Evolutionary conservation across 2,797 vertebrate species (phyloP).

Genomic region (Acanthornis magna): DNA sequence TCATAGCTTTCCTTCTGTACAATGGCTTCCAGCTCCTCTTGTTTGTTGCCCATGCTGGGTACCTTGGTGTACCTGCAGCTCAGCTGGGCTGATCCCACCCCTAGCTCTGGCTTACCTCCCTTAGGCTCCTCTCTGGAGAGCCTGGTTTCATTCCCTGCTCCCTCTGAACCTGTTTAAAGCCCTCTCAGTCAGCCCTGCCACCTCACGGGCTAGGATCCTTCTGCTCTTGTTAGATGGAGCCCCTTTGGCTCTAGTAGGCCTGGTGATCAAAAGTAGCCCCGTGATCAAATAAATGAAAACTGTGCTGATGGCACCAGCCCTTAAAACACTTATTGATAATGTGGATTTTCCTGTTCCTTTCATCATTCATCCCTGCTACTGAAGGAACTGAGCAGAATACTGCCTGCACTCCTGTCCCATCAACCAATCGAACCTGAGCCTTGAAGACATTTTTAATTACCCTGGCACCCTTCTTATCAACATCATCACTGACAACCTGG

Average conservation of each 20-base stretch:
- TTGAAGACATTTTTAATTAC: neutral
- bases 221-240: neutral
- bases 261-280: neutral
- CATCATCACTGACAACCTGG: neutral
- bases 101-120: neutral
- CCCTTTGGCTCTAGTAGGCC: neutral
- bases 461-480: neutral
- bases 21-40: neutral
- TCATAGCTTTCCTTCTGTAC: neutral
- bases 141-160: neutral
- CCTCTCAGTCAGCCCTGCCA: neutral
- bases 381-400: neutral
- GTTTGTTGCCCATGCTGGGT: no score
- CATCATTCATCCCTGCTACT: neutral
- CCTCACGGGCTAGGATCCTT: neutral
- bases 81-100: neutral
- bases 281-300: neutral
- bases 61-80: no score
- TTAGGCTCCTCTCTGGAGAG: neutral
- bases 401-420: neutral
- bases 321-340: neutral
- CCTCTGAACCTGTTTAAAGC: neutral
- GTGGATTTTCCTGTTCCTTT: neutral
- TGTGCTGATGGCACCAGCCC: neutral
- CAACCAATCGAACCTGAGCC: fast-evolving